A percentile compares a stretch with the other conserved stretches of the same genome.
Conservation (phyloP, 2,113 vertebrate genomes). For the Lates calcarifer region DNA sequence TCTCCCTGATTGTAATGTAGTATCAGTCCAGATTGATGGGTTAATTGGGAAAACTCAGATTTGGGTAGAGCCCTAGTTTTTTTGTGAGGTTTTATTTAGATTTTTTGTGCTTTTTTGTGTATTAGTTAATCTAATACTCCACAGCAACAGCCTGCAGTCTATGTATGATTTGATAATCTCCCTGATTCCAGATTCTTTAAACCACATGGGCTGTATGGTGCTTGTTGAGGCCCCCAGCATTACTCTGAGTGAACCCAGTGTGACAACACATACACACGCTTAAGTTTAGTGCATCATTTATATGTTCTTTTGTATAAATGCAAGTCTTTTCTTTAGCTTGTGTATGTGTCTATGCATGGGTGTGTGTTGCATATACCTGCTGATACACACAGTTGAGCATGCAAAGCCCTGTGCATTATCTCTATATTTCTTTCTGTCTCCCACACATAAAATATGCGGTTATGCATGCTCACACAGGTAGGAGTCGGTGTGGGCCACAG, state of each 20-base stretch:
- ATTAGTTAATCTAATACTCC: constrained; percentile 38
- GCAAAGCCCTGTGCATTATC: constrained; percentile 1
- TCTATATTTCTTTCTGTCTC: constrained; percentile 17
- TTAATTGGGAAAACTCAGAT: background rate
- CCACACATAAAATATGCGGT: constrained; percentile 25
- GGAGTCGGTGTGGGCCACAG: constrained; percentile 25
- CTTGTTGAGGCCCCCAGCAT: constrained; percentile 21
- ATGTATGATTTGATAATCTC: constrained; percentile 52
- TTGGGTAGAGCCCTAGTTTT: background rate
- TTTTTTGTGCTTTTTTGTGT: constrained; percentile 32
- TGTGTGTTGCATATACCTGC: background rate
- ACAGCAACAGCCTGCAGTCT: constrained; percentile 40
- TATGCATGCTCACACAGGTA: constrained; percentile 52
- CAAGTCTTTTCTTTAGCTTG: background rate
- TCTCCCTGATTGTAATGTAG: background rate
- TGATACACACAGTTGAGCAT: background rate
- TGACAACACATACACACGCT: constrained; percentile 8
- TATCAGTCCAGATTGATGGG: background rate
- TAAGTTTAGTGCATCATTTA: background rate
- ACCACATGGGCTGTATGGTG: constrained; percentile 41
- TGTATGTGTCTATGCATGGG: background rate
- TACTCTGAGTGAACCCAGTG: constrained; percentile 27
- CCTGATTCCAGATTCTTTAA: constrained; percentile 40
- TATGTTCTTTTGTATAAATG: background rate
- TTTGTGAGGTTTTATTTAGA: constrained; percentile 10